Conservation (phyloP, 2,888 invertebrate genomes). For the Cotesia congregata region DNA sequence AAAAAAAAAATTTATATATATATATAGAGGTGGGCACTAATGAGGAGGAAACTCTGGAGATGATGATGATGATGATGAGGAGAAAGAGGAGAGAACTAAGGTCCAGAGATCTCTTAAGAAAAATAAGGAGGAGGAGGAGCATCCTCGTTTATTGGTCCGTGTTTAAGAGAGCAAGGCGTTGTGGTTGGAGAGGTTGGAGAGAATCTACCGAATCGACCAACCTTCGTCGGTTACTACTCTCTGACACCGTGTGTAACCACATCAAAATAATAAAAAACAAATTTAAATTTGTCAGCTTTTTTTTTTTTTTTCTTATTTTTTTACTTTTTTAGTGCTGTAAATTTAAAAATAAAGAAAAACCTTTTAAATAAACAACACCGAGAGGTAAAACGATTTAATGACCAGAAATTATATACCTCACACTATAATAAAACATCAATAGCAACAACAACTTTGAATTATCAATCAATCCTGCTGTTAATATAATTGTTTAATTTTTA, state of each 20-base stretch:
- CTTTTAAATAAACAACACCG: too few species aligned
- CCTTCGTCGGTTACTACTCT: conserved; percentile 49
- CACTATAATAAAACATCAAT: too few species aligned
- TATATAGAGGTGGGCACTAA: not conserved
- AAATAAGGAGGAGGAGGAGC: conserved; percentile 56
- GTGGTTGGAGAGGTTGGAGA: conserved; percentile 54
- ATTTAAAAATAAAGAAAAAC: too few species aligned
- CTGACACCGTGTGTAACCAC: conserved; percentile 30
- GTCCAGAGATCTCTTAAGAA: conserved; percentile 19
- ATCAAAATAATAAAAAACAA: conserved; percentile 27
- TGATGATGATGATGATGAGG: conserved; percentile 19
- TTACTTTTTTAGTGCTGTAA: too few species aligned
- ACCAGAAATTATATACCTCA: too few species aligned
- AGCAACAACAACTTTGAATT: too few species aligned
- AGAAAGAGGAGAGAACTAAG: conserved; percentile 25
- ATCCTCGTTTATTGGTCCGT: conserved; percentile 62
- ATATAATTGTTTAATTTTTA: too few species aligned
- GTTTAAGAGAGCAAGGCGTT: conserved; percentile 52
- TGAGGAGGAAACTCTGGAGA: conserved; percentile 48
- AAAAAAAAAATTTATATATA: not conserved
- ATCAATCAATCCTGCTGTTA: too few species aligned
- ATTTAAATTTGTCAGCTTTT: not conserved
- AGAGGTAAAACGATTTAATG: too few species aligned
- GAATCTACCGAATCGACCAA: conserved; percentile 45
- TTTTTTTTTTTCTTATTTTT: too few species aligned